These are phyloP conservation scores for Tubulanus polymorphus DNA, from an alignment of 2,888 invertebrate genomes.

Conservation along the genomic window DNA sequence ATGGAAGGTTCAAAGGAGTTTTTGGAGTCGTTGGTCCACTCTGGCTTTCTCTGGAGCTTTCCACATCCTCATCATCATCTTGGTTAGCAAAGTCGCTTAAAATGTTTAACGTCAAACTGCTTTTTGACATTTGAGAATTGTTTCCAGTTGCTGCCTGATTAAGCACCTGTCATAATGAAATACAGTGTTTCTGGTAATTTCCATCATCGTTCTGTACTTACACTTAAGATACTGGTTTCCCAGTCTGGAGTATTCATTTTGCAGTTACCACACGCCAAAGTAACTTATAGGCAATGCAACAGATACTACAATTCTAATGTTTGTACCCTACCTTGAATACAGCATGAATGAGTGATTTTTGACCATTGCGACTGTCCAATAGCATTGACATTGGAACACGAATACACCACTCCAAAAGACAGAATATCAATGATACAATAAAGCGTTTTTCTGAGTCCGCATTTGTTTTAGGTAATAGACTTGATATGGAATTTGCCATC, in stretches of 20 bases:
- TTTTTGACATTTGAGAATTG: slow-evolving; percentile 22
- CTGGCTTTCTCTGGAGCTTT: slow-evolving; percentile 25
- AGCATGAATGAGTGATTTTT: slow-evolving; percentile 43
- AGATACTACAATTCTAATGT: no score
- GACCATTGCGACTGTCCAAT: slow-evolving; percentile 57
- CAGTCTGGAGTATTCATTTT: no score
- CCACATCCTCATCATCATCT: slow-evolving; percentile 25
- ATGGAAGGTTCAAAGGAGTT: slow-evolving; percentile 7
- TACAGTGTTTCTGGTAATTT: neutral
- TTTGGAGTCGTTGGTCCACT: slow-evolving; percentile 16
- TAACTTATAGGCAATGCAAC: no score
- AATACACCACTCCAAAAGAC: slow-evolving; percentile 92
- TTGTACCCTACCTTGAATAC: slow-evolving; percentile 34
- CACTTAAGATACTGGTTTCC: no score
- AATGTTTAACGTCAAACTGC: slow-evolving; percentile 33
- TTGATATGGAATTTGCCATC: neutral
- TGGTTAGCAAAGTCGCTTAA: slow-evolving; percentile 22
- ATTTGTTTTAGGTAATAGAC: neutral
- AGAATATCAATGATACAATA: slow-evolving; percentile 76
- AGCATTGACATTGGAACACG: slow-evolving; percentile 60
- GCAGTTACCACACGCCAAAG: no score
- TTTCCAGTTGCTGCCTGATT: slow-evolving; percentile 51
- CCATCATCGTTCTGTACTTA: neutral
- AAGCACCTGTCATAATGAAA: slow-evolving; percentile 50
- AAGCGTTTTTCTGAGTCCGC: no score